Base-by-base conservation (phyloP, 2,797 vertebrate genomes). In the Gorsachius magnificus region DNA sequence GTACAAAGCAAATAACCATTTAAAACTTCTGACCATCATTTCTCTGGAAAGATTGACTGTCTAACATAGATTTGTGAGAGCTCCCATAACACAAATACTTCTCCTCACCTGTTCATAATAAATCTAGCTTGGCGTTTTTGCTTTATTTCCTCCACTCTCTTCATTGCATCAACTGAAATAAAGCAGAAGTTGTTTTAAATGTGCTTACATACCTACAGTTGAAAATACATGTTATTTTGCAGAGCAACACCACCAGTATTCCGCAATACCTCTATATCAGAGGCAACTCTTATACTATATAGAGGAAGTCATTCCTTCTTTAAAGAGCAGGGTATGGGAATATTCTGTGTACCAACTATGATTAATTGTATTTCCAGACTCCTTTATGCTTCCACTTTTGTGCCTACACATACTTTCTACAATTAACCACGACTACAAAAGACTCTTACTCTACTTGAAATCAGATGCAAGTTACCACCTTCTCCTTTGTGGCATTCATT, bases 61-160 rank as follows among this genome's bases (percentile, higher is more conserved):
- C 38, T 43, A 54, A 53, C 3, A 53, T 7, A 61, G 19, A 70
- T 5, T 14, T 33, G n/a, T 6, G 5, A 50, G n/a, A 53, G 22
- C 4, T 74, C 51, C 74, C 48, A 14, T 17, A 51, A 57, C 1
- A 84, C 21, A 46, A 54, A 60, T 4, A 68, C 25, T 12, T 41
- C 41, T 48, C 21, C 97, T 97, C 87, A 99, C 99, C 99, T 99
- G 98, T 99, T 99, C 97, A 99, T 98, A 97, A 99, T 99, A 95
- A 99, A 99, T 86, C 97, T 98, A 31, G 99, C 98, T 97, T 99
- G 99, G 53, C 99, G 99, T 93, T 99, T 99, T 82, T 94, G 98
- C 97, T 99, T 99, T 93, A 99, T 99, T 96, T 98, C 98, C 85
- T 99, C 99, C 41, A 99, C 99, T 97, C 98, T 99, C 98, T 98